A percentile compares a stretch with the other conserved stretches of the same genome.
Evolutionary conservation across 2,888 invertebrate species (phyloP).

Genomic region (Diachrysia chrysitis): DNA sequence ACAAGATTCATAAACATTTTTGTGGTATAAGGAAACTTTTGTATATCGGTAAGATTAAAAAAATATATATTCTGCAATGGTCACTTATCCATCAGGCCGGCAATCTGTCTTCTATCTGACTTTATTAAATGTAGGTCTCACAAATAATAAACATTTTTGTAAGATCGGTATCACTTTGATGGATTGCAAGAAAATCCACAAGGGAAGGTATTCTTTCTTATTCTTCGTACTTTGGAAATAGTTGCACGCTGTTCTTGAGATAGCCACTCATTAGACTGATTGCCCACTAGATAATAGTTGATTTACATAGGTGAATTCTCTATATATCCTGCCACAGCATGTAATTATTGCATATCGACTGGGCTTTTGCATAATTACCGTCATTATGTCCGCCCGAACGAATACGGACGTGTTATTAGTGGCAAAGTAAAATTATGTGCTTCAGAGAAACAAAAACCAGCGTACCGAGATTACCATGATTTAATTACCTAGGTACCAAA

Average conservation of each 20-base stretch:
- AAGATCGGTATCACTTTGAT: neutral
- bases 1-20: too few relatives aligned
- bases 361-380: neutral
- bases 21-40: too few relatives aligned
- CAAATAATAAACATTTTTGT: neutral
- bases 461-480: neutral
- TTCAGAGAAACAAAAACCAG: neutral
- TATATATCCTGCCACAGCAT: neutral
- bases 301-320: neutral
- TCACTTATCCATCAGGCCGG: too few relatives aligned
- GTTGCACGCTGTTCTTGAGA: too few relatives aligned
- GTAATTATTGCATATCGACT: neutral
- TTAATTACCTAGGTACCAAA: neutral
- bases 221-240: too few relatives aligned
- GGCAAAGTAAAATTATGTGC: neutral
- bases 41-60: too few relatives aligned
- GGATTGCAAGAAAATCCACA: neutral
- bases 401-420: neutral
- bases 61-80: too few relatives aligned
- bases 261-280: neutral
- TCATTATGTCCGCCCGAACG: neutral
- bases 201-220: too few relatives aligned
- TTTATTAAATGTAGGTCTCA: neutral
- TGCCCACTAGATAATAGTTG: neutral
- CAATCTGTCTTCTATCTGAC: neutral